These are phyloP conservation scores for Stenichneumon culpator DNA, from an alignment of 2,888 invertebrate genomes.

Conservation along the genomic window DNA sequence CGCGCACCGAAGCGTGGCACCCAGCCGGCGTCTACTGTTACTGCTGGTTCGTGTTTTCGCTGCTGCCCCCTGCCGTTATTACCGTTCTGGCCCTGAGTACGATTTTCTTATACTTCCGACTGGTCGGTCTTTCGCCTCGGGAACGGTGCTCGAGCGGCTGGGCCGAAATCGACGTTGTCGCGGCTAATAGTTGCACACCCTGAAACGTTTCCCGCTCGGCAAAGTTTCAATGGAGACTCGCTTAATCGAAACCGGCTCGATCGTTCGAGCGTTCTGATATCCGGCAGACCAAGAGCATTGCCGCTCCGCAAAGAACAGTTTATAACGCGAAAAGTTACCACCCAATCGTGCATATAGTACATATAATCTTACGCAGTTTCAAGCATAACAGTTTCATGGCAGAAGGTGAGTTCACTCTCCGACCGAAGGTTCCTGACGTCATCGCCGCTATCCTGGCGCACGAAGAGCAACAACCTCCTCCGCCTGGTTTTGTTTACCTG, in stretches of 20 bases:
- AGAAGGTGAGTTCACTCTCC: no score
- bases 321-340: no score
- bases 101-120: slow-evolving; percentile 66
- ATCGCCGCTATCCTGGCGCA: background rate
- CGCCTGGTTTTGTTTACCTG: slow-evolving; percentile 10
- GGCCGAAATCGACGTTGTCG: slow-evolving; percentile 23
- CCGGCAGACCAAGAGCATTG: background rate
- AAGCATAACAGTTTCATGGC: no score
- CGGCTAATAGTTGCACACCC: slow-evolving; percentile 55
- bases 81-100: slow-evolving; percentile 47
- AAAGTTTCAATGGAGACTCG: slow-evolving; percentile 59
- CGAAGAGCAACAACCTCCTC: background rate
- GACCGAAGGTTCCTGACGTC: background rate
- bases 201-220: slow-evolving; percentile 58
- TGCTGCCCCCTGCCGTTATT: slow-evolving; percentile 51
- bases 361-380: background rate
- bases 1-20: slow-evolving; percentile 67
- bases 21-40: slow-evolving; percentile 54
- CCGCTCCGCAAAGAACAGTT: background rate
- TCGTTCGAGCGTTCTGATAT: slow-evolving; percentile 53
- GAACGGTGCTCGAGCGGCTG: slow-evolving; percentile 16
- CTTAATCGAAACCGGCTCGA: slow-evolving; percentile 28
- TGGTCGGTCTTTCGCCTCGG: slow-evolving; percentile 44
- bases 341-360: no score
- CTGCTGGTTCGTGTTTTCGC: slow-evolving; percentile 54